These are phyloP conservation scores for Leptopilina clavipes DNA, from an alignment of 1,140 invertebrate genomes.

Conservation along the genomic window DNA sequence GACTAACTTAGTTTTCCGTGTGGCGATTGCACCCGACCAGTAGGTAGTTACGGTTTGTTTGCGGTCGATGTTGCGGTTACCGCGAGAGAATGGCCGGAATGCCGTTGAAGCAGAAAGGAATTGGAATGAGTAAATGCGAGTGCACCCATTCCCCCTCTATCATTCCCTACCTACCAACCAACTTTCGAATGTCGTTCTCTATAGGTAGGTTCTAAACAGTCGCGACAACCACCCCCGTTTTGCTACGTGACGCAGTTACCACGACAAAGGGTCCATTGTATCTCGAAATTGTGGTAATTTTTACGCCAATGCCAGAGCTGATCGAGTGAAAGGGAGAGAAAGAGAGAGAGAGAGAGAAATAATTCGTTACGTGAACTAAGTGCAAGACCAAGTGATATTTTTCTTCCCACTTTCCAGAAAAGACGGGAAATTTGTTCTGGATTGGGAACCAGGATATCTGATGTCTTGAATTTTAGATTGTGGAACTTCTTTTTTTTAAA, in stretches of 20 bases:
- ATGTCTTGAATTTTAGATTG: not conserved
- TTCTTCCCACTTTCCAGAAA: not conserved
- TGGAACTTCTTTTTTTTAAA: too few relatives aligned
- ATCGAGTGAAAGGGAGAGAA: not conserved
- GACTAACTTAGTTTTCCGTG: slow-evolving; percentile 49
- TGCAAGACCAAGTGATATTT: slow-evolving; percentile 2
- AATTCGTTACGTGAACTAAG: slow-evolving; percentile 22
- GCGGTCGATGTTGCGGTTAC: slow-evolving; percentile 47
- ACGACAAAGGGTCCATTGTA: slow-evolving; percentile 43
- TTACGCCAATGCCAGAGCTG: slow-evolving; percentile 26
- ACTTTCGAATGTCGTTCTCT: slow-evolving; percentile 30
- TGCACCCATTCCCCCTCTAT: slow-evolving; percentile 1
- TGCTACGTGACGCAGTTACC: slow-evolving; percentile 42
- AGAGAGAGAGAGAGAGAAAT: not conserved
- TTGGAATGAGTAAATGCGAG: slow-evolving; percentile 46
- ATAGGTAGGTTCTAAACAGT: slow-evolving; percentile 5
- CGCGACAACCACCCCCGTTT: slow-evolving; percentile 2
- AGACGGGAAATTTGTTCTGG: not conserved
- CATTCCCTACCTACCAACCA: not conserved
- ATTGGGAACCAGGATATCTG: slow-evolving; percentile 1
- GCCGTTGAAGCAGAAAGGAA: slow-evolving; percentile 38
- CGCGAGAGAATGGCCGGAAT: slow-evolving; percentile 42
- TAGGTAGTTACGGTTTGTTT: slow-evolving; percentile 54
- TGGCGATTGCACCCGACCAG: slow-evolving; percentile 42
- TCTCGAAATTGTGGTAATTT: slow-evolving; percentile 42